These are phyloP conservation scores for Magallana gigas DNA, from an alignment of 1,140 invertebrate genomes.

Conservation along the genomic window DNA sequence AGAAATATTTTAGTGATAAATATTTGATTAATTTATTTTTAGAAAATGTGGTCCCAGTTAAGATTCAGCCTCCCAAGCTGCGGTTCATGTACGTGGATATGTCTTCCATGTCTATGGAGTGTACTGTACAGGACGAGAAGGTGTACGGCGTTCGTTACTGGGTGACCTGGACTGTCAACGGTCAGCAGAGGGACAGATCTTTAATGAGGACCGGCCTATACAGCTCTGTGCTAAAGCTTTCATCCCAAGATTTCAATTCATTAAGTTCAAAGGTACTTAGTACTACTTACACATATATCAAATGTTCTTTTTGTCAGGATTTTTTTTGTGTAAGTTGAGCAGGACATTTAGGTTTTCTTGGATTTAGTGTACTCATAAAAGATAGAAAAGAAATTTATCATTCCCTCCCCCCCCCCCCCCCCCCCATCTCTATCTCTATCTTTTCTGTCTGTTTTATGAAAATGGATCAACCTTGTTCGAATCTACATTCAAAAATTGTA, in stretches of 20 bases:
- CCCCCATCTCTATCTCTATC: too few relatives aligned
- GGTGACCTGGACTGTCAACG: slow-evolving; percentile 58
- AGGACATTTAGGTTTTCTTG: too few relatives aligned
- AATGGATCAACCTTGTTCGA: too few relatives aligned
- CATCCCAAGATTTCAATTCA: slow-evolving; percentile 26
- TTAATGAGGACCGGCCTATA: not conserved
- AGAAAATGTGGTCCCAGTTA: slow-evolving; percentile 53
- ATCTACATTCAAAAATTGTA: too few relatives aligned
- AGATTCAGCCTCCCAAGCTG: slow-evolving; percentile 45
- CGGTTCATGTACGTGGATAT: slow-evolving; percentile 35
- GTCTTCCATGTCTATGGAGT: slow-evolving; percentile 52
- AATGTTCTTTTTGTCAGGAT: too few relatives aligned
- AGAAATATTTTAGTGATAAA: not conserved
- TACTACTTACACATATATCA: too few relatives aligned
- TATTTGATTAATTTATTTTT: not conserved
- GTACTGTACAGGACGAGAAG: slow-evolving; percentile 38
- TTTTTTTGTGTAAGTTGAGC: not conserved
- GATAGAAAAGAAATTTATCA: too few relatives aligned
- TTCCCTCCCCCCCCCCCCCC: too few relatives aligned
- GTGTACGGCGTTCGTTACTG: slow-evolving; percentile 55
- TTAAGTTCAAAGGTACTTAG: slow-evolving; percentile 29
- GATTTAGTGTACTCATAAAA: too few relatives aligned
- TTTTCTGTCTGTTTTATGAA: not conserved
- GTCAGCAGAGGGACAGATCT: slow-evolving; percentile 22
- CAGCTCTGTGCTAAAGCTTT: not conserved